Evolutionary conservation across 2,888 invertebrate species (phyloP).

Genomic region (Agrilus mali): DNA sequence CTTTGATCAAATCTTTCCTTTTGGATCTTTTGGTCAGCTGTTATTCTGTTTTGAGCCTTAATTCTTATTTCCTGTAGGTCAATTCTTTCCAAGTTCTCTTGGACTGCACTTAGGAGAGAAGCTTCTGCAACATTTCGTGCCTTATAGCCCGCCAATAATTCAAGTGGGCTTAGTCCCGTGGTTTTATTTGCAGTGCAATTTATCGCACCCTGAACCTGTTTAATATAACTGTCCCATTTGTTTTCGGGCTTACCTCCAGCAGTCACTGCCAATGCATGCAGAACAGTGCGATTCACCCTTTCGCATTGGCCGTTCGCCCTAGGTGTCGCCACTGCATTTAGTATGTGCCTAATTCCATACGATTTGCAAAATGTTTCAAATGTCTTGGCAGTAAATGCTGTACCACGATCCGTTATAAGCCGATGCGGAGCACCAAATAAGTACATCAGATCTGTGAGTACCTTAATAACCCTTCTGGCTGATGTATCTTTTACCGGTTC

Average conservation of each 20-base stretch:
- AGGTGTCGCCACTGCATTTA: slow-evolving; percentile 14
- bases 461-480: slow-evolving; percentile 12
- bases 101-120: background rate
- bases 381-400: slow-evolving; percentile 12
- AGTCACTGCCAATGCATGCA: no score
- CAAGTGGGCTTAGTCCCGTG: no score
- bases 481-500: slow-evolving; percentile 13
- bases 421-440: slow-evolving; percentile 14
- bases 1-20: background rate
- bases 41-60: background rate
- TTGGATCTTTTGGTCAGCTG: background rate
- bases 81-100: background rate
- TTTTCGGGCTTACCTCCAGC: no score
- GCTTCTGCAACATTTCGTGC: background rate
- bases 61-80: background rate
- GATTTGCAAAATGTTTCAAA: slow-evolving; percentile 14
- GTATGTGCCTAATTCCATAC: slow-evolving; percentile 14
- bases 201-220: no score
- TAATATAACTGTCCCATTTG: no score
- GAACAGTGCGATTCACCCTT: background rate
- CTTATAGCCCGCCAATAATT: no score
- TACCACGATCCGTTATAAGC: slow-evolving; percentile 16
- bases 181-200: no score
- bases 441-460: slow-evolving; percentile 13
- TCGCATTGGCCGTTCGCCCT: slow-evolving; percentile 15